Percentiles rank a stretch among this genome's conserved stretches.
Evolutionary conservation across 1,140 invertebrate genomes (phyloP).

Genomic region (Macrotrachela quadricornifera): DNA sequence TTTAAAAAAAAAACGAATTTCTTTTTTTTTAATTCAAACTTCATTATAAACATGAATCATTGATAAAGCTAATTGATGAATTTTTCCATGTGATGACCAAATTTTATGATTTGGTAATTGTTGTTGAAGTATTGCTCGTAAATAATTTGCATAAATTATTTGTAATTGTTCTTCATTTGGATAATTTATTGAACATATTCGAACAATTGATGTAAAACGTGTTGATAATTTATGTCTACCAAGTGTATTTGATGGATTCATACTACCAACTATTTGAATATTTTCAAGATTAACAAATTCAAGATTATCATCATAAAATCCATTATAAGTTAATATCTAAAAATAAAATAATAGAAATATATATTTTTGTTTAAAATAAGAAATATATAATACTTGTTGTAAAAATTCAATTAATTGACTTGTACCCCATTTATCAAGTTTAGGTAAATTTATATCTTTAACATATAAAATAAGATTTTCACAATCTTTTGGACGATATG

Average conservation of each 20-base stretch:
- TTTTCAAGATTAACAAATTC: constrained; percentile 53
- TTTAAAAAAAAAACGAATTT: too few relatives aligned
- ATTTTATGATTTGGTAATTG: constrained; percentile 29
- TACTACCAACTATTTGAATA: constrained; percentile 44
- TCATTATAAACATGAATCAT: constrained; percentile 48
- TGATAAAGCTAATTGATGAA: constrained; percentile 36
- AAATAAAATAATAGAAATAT: too few relatives aligned
- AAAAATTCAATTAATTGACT: constrained; percentile 53
- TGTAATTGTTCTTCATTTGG: constrained; percentile 45
- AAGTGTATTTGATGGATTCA: constrained; percentile 33
- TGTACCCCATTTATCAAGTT: constrained; percentile 59
- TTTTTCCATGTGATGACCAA: constrained; percentile 30
- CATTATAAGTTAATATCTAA: constrained; percentile 39
- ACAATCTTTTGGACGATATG: constrained; percentile 49
- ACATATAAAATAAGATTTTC: constrained; percentile 51
- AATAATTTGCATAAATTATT: constrained; percentile 35
- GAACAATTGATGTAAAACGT: constrained; percentile 42
- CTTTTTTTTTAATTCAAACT: constrained; percentile 31
- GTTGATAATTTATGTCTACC: constrained; percentile 37
- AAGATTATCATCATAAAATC: constrained; percentile 50
- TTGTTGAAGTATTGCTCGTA: constrained; percentile 31
- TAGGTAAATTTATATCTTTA: constrained; percentile 53
- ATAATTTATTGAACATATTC: constrained; percentile 41
- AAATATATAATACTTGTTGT: constrained; percentile 35
- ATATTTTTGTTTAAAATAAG: too few relatives aligned